Percentiles rank a stretch among this genome's conserved stretches.
These are phyloP conservation scores for Colletes latitarsis DNA, from an alignment of 1,140 invertebrate genomes.

Conservation along the genomic window DNA sequence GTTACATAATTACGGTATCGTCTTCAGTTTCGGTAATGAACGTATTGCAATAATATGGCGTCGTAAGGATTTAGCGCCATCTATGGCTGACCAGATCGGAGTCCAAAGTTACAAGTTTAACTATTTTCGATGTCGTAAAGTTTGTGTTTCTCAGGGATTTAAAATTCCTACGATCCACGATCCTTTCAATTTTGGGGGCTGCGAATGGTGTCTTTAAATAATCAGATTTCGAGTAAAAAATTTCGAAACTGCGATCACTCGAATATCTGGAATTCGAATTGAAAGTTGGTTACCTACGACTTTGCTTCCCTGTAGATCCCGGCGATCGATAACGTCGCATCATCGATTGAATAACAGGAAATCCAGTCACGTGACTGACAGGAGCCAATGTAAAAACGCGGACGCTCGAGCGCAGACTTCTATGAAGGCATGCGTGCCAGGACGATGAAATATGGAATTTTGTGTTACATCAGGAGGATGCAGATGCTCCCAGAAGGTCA, in stretches of 20 bases:
- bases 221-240: no score
- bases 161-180: no score
- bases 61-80: background rate
- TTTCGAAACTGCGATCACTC: no score
- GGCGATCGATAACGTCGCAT: background rate
- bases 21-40: background rate
- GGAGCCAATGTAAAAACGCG: background rate
- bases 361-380: background rate
- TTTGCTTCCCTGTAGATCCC: background rate
- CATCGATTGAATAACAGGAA: background rate
- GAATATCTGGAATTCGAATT: background rate
- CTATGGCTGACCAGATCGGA: no score
- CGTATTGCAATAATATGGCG: background rate
- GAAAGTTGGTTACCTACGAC: background rate
- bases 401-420: background rate
- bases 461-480: background rate
- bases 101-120: no score
- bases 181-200: no score
- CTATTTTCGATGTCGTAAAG: no score
- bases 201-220: no score
- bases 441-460: background rate
- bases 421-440: background rate
- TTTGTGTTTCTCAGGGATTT: no score
- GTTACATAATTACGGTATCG: constrained; percentile 1
- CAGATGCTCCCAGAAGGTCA: constrained; percentile 4